A percentile compares a stretch with the other conserved stretches of the same genome.
These are phyloP conservation scores for Neopelma chrysocephalum DNA, from an alignment of 2,797 vertebrate species.

Conservation along the genomic window DNA sequence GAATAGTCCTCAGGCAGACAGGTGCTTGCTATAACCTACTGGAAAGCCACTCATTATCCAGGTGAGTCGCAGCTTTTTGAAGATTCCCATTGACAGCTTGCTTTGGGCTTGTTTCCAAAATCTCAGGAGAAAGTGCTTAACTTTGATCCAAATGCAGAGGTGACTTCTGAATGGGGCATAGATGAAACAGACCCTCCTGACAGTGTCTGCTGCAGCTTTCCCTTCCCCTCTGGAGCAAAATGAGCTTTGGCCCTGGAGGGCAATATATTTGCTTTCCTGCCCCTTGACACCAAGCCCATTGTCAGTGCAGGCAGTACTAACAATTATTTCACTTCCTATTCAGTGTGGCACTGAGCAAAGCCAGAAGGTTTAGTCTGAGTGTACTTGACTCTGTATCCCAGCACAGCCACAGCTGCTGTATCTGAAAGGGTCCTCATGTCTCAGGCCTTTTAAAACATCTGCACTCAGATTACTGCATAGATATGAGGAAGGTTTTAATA, in stretches of 20 bases:
- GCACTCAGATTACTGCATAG: background rate
- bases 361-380: background rate
- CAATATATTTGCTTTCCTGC: background rate
- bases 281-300: background rate
- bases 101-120: background rate
- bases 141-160: background rate
- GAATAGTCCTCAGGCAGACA: background rate
- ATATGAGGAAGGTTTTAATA: background rate
- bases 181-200: background rate
- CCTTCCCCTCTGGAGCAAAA: background rate
- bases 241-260: background rate
- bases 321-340: background rate
- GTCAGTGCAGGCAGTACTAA: background rate
- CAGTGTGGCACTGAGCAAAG: background rate
- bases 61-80: background rate
- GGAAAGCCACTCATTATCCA: background rate
- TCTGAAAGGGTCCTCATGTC: background rate
- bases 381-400: fast-evolving
- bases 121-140: background rate
- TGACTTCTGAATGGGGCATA: background rate
- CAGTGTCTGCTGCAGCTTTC: background rate
- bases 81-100: background rate
- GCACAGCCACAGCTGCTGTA: background rate
- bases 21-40: background rate
- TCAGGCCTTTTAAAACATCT: background rate